Percentiles rank a stretch among this genome's conserved stretches.
These are phyloP conservation scores for Coluber constrictor DNA, from an alignment of 2,797 vertebrate species.

Conservation along the genomic window DNA sequence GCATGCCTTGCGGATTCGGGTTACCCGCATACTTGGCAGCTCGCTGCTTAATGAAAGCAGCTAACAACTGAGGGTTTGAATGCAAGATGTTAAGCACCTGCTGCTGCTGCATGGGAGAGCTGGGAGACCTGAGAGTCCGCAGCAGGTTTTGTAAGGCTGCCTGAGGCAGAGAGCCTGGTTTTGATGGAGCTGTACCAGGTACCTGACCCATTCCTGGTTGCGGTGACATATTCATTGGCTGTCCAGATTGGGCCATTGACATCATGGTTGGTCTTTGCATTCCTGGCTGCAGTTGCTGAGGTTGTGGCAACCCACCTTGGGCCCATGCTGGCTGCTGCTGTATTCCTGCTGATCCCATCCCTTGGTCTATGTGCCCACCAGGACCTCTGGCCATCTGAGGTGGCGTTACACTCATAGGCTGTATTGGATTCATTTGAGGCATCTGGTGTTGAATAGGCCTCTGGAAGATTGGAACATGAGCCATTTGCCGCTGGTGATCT, in stretches of 20 bases:
- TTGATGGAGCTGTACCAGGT: constrained; percentile 74
- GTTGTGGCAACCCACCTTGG: constrained; percentile 80
- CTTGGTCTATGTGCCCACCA: constrained; percentile 80
- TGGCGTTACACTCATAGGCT: constrained; percentile 78
- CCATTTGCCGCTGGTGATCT: constrained; percentile 93
- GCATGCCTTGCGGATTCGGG: constrained; percentile 68
- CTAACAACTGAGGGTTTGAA: constrained; percentile 92
- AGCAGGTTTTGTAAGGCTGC: constrained; percentile 91
- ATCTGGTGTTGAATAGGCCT: constrained; percentile 85
- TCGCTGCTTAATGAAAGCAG: constrained; percentile 94
- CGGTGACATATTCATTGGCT: constrained; percentile 84
- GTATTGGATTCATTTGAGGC: constrained; percentile 69
- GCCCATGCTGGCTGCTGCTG: constrained; percentile 82
- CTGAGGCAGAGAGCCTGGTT: constrained; percentile 82
- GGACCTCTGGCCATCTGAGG: constrained; percentile 72
- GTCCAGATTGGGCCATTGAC: constrained; percentile 78
- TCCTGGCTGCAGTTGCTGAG: constrained; percentile 78
- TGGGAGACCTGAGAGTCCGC: constrained; percentile 91
- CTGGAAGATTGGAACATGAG: constrained; percentile 88
- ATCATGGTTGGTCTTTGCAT: constrained; percentile 79
- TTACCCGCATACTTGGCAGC: constrained; percentile 84
- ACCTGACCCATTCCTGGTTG: constrained; percentile 85
- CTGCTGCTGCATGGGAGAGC: constrained; percentile 93
- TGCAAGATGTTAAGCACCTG: constrained; percentile 96
- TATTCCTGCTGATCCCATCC: constrained; percentile 71